Conservation (phyloP, 2,113 vertebrate genomes). For the Penelope pileata region DNA sequence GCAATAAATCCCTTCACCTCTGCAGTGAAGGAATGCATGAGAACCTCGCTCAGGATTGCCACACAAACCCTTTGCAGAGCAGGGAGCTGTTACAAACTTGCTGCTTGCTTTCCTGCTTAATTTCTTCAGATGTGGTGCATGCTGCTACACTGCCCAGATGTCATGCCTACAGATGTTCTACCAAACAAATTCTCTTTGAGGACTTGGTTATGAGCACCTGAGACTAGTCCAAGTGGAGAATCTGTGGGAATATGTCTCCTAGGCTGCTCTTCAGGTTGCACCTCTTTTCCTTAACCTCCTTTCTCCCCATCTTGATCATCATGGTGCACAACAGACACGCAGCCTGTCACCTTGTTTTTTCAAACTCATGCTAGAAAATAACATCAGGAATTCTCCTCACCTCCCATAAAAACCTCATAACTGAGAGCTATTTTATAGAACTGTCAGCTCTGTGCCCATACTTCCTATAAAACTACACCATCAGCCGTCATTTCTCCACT, state of each 20-base stretch:
- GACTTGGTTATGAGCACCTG: background rate
- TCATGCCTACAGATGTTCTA: background rate
- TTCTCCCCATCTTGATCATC: background rate
- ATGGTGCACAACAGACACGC: background rate
- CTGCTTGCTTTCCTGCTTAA: background rate
- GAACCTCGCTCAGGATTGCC: background rate
- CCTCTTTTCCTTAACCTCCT: background rate
- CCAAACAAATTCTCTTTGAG: background rate
- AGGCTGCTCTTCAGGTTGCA: background rate
- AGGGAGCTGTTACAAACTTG: background rate
- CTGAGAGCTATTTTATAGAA: constrained; percentile 8
- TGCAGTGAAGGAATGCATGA: background rate
- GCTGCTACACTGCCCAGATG: background rate
- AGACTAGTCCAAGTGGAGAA: background rate
- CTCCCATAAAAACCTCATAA: background rate
- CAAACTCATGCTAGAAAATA: constrained; percentile 7
- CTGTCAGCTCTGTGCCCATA: background rate
- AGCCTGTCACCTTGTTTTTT: background rate
- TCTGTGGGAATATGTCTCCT: background rate
- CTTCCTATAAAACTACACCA: background rate
- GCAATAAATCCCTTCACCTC: background rate
- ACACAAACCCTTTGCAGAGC: background rate
- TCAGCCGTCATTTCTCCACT: background rate
- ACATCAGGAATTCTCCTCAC: constrained; percentile 5
- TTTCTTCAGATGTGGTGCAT: background rate